These are phyloP conservation scores for Leptatherina wallacei DNA, from an alignment of 2,797 vertebrate genomes.

Conservation along the genomic window DNA sequence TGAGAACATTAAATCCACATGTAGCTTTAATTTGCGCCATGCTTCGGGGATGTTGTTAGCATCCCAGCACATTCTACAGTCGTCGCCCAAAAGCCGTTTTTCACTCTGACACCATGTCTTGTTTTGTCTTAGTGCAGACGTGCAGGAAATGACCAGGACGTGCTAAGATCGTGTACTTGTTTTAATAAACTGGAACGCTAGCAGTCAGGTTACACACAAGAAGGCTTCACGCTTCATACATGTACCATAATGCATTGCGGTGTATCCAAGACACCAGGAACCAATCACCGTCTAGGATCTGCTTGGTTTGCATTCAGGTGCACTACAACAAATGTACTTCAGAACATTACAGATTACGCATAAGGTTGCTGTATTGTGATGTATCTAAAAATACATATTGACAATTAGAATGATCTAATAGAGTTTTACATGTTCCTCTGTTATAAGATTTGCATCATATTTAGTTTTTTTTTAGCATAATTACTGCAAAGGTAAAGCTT, in stretches of 20 bases:
- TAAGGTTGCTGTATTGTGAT: no score
- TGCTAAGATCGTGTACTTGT: no score
- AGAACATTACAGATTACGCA: no score
- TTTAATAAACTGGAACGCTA: neutral
- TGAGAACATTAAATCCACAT: neutral
- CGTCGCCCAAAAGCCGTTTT: neutral
- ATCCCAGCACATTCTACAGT: neutral
- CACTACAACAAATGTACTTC: no score
- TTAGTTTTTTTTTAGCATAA: no score
- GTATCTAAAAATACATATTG: no score
- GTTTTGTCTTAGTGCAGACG: neutral
- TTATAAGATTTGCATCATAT: no score
- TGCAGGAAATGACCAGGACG: no score
- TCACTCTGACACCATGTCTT: neutral
- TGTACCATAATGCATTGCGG: neutral
- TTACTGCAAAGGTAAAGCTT: no score
- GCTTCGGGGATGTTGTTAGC: neutral
- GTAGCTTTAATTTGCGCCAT: neutral
- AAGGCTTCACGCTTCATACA: neutral
- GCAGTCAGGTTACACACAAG: neutral
- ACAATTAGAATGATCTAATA: no score
- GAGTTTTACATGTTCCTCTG: no score
- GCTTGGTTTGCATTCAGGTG: neutral
- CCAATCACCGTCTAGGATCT: neutral
- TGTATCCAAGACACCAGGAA: neutral